Evolutionary conservation across 2,888 invertebrate species (phyloP), one percentile per base, ranked within the genome.

Genomic region (Salpingus planirostris): DNA sequence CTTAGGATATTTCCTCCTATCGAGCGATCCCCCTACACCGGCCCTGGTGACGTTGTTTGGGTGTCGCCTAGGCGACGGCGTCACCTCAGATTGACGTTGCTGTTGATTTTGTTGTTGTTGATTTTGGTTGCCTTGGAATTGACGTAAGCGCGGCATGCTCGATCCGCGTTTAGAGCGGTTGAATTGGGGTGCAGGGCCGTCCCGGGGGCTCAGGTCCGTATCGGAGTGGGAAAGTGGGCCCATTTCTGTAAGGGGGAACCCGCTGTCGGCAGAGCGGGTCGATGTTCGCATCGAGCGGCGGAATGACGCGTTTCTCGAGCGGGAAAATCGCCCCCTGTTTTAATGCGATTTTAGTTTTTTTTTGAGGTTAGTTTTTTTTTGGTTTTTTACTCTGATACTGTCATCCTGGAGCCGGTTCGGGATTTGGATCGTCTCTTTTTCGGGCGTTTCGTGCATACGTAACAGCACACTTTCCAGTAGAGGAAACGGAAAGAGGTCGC

Each of bases 401-500:
- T n/a, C n/a, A n/a, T n/a, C n/a, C n/a, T n/a, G n/a, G n/a, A n/a
- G n/a, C n/a, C n/a, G n/a, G n/a, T n/a, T n/a, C n/a, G n/a, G 2
- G 38, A 38, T 5, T 29, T 13, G n/a, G n/a, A n/a, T n/a, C n/a
- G n/a, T n/a, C n/a, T 68, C 27, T 68, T 73, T 47, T 72, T 75
- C 0, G 88, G 83, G 11, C 80, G 81, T 12, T 84, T 78, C 0
- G 87, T 88, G 62, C 91, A 92, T 27, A 87, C 77, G 64, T 86
- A 91, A 57, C 91, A 91, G 55, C 90, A 92, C 2, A 88, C 81
- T 33, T 86, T 78, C 91, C 91, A 91, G 59, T 92, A 92, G n/a
- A 91, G 66, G 56, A 91, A 90, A 43, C 88, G 80, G 69, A 92
- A 92, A 4, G 89, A 88, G 25, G 89, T 87, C 1, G 91, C 91